Evolutionary conservation across 1,140 invertebrate genomes (phyloP), one percentile per base, ranked within the genome.

Genomic region (Aphaenogaster floridana): DNA sequence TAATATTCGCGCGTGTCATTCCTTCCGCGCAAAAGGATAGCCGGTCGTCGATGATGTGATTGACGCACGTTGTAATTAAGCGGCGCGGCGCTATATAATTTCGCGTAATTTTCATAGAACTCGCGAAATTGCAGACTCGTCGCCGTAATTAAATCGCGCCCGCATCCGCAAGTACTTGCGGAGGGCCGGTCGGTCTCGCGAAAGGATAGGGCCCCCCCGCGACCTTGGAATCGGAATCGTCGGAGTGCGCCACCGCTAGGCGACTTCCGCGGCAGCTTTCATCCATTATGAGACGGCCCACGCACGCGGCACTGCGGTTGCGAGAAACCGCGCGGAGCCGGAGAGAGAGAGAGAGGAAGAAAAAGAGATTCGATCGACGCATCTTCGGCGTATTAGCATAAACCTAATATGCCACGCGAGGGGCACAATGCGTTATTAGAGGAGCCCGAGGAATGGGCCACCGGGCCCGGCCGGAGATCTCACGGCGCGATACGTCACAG

Each of bases 361-460:
- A 13, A 69, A 42, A 5, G 54, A 84, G 59, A 72, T 64, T 69
- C 71, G 57, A 77, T 45, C 66, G 71, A 61, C 39, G 88, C 69
- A 90, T 91, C 86, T 90, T 91, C 77, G 69, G 68, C 63, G 64
- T 86, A 92, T 92, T 92, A 92, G 91, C 91, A 92, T 92, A 92
- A 92, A 92, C 85, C 91, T 92, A 92, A 92, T 92, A 92, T 88
- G 89, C 89, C 91, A 90, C 88, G 61, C 76, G 88, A 90, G 59
- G 85, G 80, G 86, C 74, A 92, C 91, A 92, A 92, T 92, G 86
- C 89, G 91, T 92, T 92, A 92, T 92, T 92, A 92, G 87, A 92
- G 86, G 54, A 59, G 86, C 36, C 45, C 71, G 50, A 63, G 76
- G 72, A 88, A 84, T 34, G 69, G 77, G 87, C 81, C 68, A 80